phyloP scores from a whole-genome alignment of 2,797 vertebrate species.

The Falco columbarius region DNA sequence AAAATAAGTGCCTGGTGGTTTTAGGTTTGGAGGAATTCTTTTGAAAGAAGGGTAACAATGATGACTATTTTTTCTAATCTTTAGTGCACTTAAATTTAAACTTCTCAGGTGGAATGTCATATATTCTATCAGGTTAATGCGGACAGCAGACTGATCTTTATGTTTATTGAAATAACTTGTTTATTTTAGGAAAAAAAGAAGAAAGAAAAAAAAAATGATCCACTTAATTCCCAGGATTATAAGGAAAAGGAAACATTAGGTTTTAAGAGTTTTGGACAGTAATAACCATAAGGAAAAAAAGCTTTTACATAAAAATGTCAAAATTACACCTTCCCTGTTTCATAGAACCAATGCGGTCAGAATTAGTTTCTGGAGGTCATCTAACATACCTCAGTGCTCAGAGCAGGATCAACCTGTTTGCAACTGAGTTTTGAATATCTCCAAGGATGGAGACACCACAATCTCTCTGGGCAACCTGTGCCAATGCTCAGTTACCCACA shows the following conservation, averaged over 20 bases:
- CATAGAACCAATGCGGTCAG: neutral
- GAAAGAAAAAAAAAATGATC: neutral
- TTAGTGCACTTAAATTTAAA: neutral
- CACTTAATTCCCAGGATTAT: neutral
- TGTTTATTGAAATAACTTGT: accelerated
- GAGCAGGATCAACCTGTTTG: accelerated
- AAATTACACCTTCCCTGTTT: neutral
- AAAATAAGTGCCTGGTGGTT: neutral
- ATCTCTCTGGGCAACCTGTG: neutral
- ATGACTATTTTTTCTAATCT: neutral
- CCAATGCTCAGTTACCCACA: neutral
- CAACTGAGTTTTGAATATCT: neutral
- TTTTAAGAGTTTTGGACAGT: neutral
- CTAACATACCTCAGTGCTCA: neutral
- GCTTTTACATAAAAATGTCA: neutral
- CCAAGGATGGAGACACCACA: too few relatives aligned
- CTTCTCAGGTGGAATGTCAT: neutral
- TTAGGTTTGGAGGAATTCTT: neutral
- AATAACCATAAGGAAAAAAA: neutral
- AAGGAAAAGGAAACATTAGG: neutral
- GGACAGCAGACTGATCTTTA: neutral
- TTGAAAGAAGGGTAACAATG: neutral
- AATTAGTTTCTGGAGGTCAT: neutral
- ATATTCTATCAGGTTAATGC: neutral
- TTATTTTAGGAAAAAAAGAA: neutral